Percentiles rank a stretch among this genome's conserved stretches.
phyloP scores from a whole-genome alignment of 2,797 vertebrate species.

The Chelon auratus region DNA sequence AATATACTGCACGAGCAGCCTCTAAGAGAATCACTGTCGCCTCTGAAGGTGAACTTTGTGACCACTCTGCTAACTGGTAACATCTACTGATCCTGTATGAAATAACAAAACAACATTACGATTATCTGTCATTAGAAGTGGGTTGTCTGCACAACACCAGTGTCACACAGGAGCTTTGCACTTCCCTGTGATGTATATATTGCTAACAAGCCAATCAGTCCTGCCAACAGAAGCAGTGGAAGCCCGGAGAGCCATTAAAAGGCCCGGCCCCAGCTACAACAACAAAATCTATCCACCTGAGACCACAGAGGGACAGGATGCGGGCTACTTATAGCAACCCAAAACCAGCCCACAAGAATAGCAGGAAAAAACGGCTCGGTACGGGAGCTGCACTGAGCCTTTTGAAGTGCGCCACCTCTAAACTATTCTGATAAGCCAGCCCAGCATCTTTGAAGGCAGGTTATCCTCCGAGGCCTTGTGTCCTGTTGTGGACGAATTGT shows the following conservation, averaged over 20 bases:
- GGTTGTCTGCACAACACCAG: neutral
- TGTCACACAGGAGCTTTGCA: constrained; percentile 40
- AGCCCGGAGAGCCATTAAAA: constrained; percentile 81
- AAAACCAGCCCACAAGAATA: constrained; percentile 95
- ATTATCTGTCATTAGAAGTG: constrained; percentile 1
- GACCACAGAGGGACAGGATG: constrained; percentile 96
- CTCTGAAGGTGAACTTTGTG: neutral
- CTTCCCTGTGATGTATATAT: constrained; percentile 77
- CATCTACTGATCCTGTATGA: too few relatives aligned
- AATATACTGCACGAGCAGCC: neutral
- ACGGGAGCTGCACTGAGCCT: constrained; percentile 79
- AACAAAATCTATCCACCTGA: constrained; percentile 97
- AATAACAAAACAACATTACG: neutral
- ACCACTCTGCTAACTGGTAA: neutral
- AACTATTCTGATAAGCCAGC: constrained; percentile 91
- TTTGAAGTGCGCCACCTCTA: constrained; percentile 98
- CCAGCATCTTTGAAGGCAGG: constrained; percentile 97
- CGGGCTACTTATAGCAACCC: constrained; percentile 97
- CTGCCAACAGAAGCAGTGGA: constrained; percentile 82
- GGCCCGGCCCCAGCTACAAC: constrained; percentile 87
- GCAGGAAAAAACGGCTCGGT: constrained; percentile 92
- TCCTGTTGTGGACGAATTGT: constrained; percentile 96
- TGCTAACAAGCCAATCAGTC: constrained; percentile 86
- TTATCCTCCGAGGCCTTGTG: constrained; percentile 91
- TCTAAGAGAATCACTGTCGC: neutral